Conservation (phyloP, 2,113 vertebrate species). For the Callipepla squamata region DNA sequence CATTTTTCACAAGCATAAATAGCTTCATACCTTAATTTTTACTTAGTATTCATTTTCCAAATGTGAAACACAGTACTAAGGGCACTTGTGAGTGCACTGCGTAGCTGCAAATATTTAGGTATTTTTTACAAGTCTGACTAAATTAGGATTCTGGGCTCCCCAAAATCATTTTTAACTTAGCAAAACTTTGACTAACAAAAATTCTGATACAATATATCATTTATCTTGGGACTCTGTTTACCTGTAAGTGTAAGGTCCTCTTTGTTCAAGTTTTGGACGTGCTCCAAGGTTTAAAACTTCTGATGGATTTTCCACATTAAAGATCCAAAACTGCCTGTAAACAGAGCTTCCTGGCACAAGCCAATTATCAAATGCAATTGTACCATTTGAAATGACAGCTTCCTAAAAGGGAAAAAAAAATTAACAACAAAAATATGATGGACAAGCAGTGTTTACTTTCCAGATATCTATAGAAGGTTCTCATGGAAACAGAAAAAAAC, state of each 20-base stretch:
- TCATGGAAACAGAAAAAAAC: not conserved
- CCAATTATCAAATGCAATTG: constrained; percentile 89
- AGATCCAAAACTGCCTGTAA: constrained; percentile 94
- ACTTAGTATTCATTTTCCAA: not conserved
- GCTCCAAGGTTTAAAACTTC: constrained; percentile 75
- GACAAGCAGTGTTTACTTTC: not conserved
- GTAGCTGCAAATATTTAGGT: not conserved
- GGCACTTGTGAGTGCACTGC: not conserved
- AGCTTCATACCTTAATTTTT: not conserved
- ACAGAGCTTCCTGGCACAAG: constrained; percentile 77
- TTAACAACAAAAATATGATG: not conserved
- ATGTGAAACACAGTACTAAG: not conserved
- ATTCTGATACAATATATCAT: not conserved
- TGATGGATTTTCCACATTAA: constrained; percentile 85
- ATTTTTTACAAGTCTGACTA: not conserved
- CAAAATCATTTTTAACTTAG: not conserved
- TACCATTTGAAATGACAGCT: constrained; percentile 86
- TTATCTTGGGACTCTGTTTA: constrained; percentile 44
- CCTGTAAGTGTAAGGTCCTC: constrained; percentile 94
- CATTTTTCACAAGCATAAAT: not conserved
- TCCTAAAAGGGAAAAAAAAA: constrained; percentile 77
- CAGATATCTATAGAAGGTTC: not conserved
- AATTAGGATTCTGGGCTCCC: not conserved
- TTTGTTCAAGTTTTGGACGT: constrained; percentile 81
- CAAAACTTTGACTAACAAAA: not conserved